Evolutionary conservation across 2,888 invertebrate species (phyloP).

Genomic region (Achlya flavicornis): DNA sequence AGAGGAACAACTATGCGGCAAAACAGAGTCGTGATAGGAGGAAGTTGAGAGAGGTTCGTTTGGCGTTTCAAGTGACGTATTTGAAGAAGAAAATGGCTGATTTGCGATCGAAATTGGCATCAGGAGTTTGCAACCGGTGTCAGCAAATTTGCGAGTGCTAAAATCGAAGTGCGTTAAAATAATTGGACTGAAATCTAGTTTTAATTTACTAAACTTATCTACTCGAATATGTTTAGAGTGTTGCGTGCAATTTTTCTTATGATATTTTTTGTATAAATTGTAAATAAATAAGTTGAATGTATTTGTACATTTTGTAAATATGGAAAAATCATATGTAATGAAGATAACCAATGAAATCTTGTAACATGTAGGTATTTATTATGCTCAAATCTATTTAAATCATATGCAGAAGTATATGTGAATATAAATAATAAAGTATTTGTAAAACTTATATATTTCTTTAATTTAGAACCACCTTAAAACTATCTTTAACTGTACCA

Average conservation of each 20-base stretch:
- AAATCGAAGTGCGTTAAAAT: constrained; percentile 14
- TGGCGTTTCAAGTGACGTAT: constrained; percentile 93
- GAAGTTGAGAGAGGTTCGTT: constrained; percentile 95
- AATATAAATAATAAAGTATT: background rate
- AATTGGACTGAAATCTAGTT: constrained; percentile 26
- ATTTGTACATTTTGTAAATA: background rate
- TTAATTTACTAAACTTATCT: background rate
- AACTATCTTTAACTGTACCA: background rate
- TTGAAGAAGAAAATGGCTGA: constrained; percentile 94
- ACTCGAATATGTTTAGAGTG: constrained; percentile 10
- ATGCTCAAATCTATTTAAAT: background rate
- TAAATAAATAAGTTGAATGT: background rate
- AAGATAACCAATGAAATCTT: background rate
- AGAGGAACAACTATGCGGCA: constrained; percentile 97
- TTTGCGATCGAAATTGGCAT: constrained; percentile 87
- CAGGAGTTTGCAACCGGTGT: constrained; percentile 59
- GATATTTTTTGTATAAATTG: constrained; percentile 1
- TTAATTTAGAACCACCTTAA: background rate
- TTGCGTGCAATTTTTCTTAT: constrained; percentile 21
- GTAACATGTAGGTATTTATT: background rate
- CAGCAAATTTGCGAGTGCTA: constrained; percentile 44
- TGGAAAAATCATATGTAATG: background rate
- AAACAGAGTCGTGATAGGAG: constrained; percentile 96
- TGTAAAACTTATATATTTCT: background rate
- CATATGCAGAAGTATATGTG: background rate